A percentile compares a stretch with the other conserved stretches of the same genome.
These are phyloP conservation scores for Syngnathus rostellatus DNA, from an alignment of 2,797 vertebrate genomes.

Conservation along the genomic window DNA sequence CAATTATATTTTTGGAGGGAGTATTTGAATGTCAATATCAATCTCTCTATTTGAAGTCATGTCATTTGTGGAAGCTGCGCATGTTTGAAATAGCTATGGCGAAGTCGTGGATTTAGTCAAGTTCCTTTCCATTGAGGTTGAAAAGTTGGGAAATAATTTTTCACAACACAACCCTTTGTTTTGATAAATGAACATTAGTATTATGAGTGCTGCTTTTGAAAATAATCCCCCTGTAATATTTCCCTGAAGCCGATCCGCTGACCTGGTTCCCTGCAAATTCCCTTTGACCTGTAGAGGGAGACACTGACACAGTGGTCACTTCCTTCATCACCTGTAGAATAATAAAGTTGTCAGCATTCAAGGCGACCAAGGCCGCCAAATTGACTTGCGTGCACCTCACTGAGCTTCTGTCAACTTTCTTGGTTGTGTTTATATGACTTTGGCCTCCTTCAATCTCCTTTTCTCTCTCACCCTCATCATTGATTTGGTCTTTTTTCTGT, in stretches of 20 bases:
- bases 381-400: slow-evolving; percentile 20
- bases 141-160: background rate
- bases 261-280: background rate
- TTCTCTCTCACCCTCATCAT: slow-evolving; percentile 36
- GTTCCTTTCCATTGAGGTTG: background rate
- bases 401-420: slow-evolving; percentile 48
- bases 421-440: slow-evolving; percentile 2
- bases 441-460: slow-evolving; percentile 22
- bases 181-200: background rate
- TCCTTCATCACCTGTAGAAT: slow-evolving; percentile 2
- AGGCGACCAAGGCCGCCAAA: background rate
- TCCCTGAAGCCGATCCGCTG: background rate
- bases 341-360: background rate
- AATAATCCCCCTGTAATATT: background rate
- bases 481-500: slow-evolving; percentile 48
- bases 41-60: too few relatives aligned
- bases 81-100: background rate
- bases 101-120: too few relatives aligned
- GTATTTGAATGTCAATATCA: too few relatives aligned
- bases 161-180: background rate
- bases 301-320: background rate
- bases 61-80: too few relatives aligned
- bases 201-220: background rate
- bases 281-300: slow-evolving; percentile 2
- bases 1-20: too few relatives aligned